These are phyloP conservation scores for Tuberolachnus salignus DNA, from an alignment of 2,888 invertebrate genomes.

Conservation along the genomic window DNA sequence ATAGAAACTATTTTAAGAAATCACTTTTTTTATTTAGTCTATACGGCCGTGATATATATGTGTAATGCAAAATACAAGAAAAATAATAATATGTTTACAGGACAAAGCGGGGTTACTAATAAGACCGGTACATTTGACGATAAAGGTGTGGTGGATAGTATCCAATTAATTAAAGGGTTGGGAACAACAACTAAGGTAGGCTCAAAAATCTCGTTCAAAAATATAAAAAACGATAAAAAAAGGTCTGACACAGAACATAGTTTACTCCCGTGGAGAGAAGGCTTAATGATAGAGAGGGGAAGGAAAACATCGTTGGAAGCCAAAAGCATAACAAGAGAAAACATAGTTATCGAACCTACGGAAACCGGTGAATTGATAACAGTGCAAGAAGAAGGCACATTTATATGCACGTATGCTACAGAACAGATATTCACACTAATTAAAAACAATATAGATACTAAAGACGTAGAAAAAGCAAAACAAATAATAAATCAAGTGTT, in stretches of 20 bases:
- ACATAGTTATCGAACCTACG: conserved; percentile 21
- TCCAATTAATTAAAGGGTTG: neutral
- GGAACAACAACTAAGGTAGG: neutral
- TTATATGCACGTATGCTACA: conserved; percentile 20
- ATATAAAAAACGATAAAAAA: conserved; percentile 8
- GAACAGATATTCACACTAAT: conserved; percentile 42
- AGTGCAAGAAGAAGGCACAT: conserved; percentile 4
- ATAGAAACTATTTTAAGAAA: conserved; percentile 31
- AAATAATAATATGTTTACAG: conserved; percentile 45
- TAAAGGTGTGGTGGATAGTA: conserved; percentile 33
- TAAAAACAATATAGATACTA: conserved; percentile 22
- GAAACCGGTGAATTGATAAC: conserved; percentile 30
- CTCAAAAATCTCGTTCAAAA: neutral
- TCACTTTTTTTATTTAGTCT: conserved; percentile 10
- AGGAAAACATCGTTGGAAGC: conserved; percentile 30
- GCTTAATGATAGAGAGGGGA: neutral
- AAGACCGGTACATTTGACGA: conserved; percentile 51
- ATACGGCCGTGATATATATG: neutral
- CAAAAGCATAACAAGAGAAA: conserved; percentile 33
- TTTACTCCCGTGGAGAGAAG: conserved; percentile 27
- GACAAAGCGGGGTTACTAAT: conserved; percentile 16
- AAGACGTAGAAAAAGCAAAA: conserved; percentile 57
- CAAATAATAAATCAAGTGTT: conserved; percentile 57
- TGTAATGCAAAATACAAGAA: neutral
- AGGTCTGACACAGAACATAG: neutral